A percentile compares a stretch with the other conserved stretches of the same genome.
Conservation (phyloP, 1,140 invertebrate species). For the Drosophila funebris region DNA sequence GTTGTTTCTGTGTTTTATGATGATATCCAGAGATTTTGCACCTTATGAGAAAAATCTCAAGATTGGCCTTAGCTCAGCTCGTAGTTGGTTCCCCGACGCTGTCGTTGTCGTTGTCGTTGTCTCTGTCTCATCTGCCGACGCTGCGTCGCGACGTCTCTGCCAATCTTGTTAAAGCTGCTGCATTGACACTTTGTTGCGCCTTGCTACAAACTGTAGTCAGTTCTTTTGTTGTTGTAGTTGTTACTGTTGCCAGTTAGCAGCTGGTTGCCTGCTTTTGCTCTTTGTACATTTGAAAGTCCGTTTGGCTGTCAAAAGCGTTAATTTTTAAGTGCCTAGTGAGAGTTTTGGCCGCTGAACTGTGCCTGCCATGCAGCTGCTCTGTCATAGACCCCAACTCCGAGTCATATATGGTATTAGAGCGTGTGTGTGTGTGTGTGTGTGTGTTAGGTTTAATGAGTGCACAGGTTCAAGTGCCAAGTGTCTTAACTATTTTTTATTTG, state of each 20-base stretch:
- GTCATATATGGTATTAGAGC: neutral
- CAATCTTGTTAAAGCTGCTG: conserved; percentile 78
- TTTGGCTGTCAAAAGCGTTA: conserved; percentile 82
- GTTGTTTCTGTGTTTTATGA: conserved; percentile 64
- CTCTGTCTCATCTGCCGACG: conserved; percentile 44
- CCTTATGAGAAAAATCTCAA: conserved; percentile 77
- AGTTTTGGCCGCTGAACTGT: conserved; percentile 53
- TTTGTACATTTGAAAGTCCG: conserved; percentile 77
- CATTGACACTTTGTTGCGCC: conserved; percentile 80
- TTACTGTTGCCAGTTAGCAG: conserved; percentile 30
- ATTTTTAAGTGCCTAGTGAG: conserved; percentile 82
- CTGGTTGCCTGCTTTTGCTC: conserved; percentile 33
- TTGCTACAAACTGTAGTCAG: conserved; percentile 51
- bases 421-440: conserved; percentile 21
- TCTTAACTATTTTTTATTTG: conserved; percentile 79
- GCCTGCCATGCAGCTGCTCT: conserved; percentile 58
- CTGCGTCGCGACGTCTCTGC: conserved; percentile 44
- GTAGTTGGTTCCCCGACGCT: neutral
- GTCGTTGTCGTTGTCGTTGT: conserved; percentile 24
- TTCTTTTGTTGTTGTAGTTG: conserved; percentile 20
- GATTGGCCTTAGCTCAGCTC: conserved; percentile 19
- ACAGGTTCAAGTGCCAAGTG: conserved; percentile 75
- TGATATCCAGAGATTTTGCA: conserved; percentile 74
- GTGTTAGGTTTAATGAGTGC: conserved; percentile 66
- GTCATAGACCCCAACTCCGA: conserved; percentile 33